Conservation (phyloP, 2,113 vertebrate species). For the Hippolais icterina region DNA sequence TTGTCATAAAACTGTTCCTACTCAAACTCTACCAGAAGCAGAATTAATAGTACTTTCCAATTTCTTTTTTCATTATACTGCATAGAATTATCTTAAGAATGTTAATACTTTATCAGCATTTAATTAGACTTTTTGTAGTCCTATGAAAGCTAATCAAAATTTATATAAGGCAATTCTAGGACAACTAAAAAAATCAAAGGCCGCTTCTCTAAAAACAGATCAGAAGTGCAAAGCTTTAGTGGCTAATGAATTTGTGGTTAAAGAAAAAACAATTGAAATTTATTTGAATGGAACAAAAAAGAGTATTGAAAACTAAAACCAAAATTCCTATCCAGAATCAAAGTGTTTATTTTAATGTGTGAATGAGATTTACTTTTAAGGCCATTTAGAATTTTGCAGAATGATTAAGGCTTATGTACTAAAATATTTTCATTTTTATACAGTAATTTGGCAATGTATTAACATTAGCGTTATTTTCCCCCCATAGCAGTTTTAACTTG, state of each 20-base stretch:
- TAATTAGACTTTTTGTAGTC: neutral
- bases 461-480: neutral
- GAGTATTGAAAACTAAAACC: rapidly evolving
- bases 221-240: neutral
- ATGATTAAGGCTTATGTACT: neutral
- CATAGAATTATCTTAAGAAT: neutral
- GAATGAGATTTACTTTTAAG: neutral
- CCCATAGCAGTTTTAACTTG: neutral
- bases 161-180: neutral
- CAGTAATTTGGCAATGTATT: neutral
- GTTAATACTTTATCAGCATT: neutral
- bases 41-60: neutral
- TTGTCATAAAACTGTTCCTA: neutral
- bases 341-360: too few relatives aligned
- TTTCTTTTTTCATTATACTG: neutral
- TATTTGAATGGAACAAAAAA: neutral
- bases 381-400: neutral
- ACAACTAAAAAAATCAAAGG: neutral
- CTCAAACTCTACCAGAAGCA: neutral
- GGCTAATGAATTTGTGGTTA: neutral
- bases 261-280: neutral
- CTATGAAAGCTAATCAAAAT: neutral
- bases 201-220: neutral
- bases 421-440: neutral
- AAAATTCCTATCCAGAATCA: neutral